phyloP scores from a whole-genome alignment of 1,140 invertebrate species.

The Sarcophaga bullata region DNA sequence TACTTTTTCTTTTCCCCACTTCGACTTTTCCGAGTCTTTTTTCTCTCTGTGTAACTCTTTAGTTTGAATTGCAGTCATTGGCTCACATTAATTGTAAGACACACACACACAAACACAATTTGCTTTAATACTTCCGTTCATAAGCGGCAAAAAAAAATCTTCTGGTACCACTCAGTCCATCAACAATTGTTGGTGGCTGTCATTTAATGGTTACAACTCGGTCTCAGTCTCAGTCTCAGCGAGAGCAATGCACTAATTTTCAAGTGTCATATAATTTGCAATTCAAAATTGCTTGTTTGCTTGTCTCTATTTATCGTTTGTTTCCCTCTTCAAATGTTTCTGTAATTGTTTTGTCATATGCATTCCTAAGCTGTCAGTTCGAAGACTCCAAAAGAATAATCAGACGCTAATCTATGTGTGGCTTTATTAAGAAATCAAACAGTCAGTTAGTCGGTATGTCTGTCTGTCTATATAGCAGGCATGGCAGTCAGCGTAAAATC shows the following conservation, averaged over 20 bases:
- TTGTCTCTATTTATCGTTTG: background rate
- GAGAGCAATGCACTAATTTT: slow-evolving; percentile 9
- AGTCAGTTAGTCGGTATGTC: too few relatives aligned
- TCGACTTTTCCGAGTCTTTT: background rate
- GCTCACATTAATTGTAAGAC: background rate
- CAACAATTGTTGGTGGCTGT: background rate
- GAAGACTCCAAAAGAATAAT: background rate
- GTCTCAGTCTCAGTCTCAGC: background rate
- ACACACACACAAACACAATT: background rate
- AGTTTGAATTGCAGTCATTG: background rate
- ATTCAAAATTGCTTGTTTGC: background rate
- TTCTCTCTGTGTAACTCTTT: background rate
- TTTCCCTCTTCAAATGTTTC: background rate
- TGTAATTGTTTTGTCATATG: background rate
- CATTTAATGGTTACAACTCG: background rate
- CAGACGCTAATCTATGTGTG: background rate
- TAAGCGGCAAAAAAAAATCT: background rate
- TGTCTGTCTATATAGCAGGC: too few relatives aligned
- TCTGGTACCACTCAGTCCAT: background rate
- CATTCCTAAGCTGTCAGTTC: background rate
- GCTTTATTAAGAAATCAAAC: too few relatives aligned
- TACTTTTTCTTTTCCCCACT: too few relatives aligned
- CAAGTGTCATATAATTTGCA: background rate
- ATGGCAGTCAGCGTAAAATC: background rate
- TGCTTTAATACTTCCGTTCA: slow-evolving; percentile 14